Evolutionary conservation across 2,888 invertebrate species (phyloP).

Genomic region (Hypsopygia costalis): DNA sequence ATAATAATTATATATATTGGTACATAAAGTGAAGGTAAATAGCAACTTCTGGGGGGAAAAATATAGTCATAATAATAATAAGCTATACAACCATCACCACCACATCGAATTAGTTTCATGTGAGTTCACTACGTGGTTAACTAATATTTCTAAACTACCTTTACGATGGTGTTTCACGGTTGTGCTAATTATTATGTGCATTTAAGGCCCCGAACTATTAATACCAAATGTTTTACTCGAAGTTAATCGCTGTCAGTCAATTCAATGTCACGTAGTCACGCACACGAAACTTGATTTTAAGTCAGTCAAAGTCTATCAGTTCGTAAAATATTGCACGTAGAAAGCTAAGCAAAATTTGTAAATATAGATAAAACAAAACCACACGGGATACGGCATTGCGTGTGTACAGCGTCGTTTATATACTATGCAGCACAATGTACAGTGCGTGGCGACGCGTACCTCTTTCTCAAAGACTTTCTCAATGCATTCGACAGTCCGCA

Average conservation of each 20-base stretch:
- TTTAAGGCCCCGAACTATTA: conserved; percentile 32
- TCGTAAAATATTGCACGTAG: conserved; percentile 40
- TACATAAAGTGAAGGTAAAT: no score
- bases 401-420: conserved; percentile 65
- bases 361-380: conserved; percentile 52
- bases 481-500: conserved; percentile 95
- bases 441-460: conserved; percentile 82
- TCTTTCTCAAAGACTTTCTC: conserved; percentile 97
- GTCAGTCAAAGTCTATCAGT: conserved; percentile 13
- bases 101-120: conserved; percentile 17
- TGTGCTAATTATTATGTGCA: conserved; percentile 40
- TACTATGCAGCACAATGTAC: conserved; percentile 61
- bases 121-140: conserved; percentile 31
- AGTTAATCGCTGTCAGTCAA: conserved; percentile 27
- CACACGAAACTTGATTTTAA: conserved; percentile 15
- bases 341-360: conserved; percentile 69
- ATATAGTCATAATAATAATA: no score
- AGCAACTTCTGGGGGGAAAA: no score
- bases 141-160: conserved; percentile 30
- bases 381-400: conserved; percentile 68
- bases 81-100: conserved; percentile 3
- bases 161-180: conserved; percentile 34
- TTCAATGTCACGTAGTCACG: conserved; percentile 19
- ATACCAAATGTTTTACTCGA: conserved; percentile 38
- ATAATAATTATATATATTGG: no score